phyloP scores from a whole-genome alignment of 1,140 invertebrate species.

The Tetragonula clypearis region DNA sequence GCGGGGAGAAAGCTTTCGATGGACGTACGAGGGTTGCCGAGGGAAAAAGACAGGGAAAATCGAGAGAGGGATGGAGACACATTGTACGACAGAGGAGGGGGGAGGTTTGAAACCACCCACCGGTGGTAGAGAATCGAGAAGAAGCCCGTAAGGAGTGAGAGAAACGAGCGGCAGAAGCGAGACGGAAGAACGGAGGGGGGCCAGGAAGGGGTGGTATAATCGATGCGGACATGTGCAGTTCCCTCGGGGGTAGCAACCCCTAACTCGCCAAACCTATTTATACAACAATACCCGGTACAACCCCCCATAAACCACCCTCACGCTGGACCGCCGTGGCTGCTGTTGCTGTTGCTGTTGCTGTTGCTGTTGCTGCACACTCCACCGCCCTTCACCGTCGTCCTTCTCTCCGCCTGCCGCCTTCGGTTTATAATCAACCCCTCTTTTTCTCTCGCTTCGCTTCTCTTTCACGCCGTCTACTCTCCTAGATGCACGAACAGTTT shows the following conservation, averaged over 20 bases:
- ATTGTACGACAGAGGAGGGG: conserved; percentile 46
- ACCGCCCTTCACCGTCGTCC: conserved; percentile 53
- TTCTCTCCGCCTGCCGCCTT: conserved; percentile 61
- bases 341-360: conserved; percentile 43
- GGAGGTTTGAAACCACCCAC: conserved; percentile 57
- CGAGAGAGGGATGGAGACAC: conserved; percentile 34
- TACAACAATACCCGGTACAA: conserved; percentile 81
- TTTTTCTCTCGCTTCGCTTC: conserved; percentile 43
- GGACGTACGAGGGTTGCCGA: conserved; percentile 45
- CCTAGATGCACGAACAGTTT: conserved; percentile 74
- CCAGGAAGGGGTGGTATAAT: conserved; percentile 79
- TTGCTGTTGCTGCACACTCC: conserved; percentile 61
- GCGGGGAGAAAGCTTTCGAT: conserved; percentile 57
- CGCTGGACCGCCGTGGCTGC: conserved; percentile 75
- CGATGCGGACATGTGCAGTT: conserved; percentile 82
- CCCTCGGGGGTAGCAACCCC: conserved; percentile 81
- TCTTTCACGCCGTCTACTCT: conserved; percentile 41
- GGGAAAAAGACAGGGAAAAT: conserved; percentile 42
- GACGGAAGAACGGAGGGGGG: conserved; percentile 44
- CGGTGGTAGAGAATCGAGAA: conserved; percentile 63
- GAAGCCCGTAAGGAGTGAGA: conserved; percentile 55
- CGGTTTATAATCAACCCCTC: conserved; percentile 69
- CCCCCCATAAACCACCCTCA: conserved; percentile 79
- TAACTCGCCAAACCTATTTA: conserved; percentile 83
- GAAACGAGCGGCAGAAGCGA: conserved; percentile 42